Conservation (phyloP, 2,888 invertebrate genomes). For the Xiphydria camelus region DNA sequence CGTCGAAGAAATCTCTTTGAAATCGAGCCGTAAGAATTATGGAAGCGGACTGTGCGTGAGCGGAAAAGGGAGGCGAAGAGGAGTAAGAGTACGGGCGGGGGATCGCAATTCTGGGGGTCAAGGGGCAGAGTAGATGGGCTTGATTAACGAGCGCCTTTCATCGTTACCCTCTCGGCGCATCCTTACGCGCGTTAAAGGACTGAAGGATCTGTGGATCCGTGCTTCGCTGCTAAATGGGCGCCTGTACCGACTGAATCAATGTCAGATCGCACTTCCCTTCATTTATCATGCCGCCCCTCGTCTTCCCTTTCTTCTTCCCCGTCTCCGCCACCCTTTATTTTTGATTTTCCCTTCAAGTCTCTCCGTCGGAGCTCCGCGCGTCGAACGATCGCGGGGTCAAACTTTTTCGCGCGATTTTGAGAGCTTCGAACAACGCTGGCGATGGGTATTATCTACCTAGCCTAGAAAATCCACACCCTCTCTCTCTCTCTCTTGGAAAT, state of each 20-base stretch:
- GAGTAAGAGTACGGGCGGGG: background rate
- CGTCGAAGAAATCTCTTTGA: too few species aligned
- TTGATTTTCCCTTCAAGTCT: background rate
- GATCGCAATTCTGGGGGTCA: conserved; percentile 2
- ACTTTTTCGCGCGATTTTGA: too few species aligned
- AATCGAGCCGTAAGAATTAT: too few species aligned
- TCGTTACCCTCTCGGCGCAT: conserved; percentile 27
- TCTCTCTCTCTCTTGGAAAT: too few species aligned
- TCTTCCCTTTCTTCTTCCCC: background rate
- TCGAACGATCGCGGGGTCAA: too few species aligned
- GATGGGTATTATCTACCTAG: too few species aligned
- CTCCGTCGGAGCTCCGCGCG: too few species aligned
- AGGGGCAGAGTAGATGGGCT: conserved; percentile 16
- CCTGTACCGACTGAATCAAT: conserved; percentile 36
- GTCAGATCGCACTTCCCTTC: conserved; percentile 30
- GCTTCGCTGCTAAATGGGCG: conserved; percentile 13
- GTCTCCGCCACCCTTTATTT: background rate
- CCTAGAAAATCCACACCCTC: too few species aligned
- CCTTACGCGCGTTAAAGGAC: conserved; percentile 29
- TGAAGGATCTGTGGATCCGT: conserved; percentile 24
- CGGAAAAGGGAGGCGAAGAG: background rate
- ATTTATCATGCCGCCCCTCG: conserved; percentile 31
- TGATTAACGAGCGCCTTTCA: conserved; percentile 31
- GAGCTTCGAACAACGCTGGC: too few species aligned
- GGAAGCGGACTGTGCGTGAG: too few species aligned